Evolutionary conservation across 2,888 invertebrate species (phyloP), one percentile per base, ranked within the genome.

Genomic region (Resseliella maxima): DNA sequence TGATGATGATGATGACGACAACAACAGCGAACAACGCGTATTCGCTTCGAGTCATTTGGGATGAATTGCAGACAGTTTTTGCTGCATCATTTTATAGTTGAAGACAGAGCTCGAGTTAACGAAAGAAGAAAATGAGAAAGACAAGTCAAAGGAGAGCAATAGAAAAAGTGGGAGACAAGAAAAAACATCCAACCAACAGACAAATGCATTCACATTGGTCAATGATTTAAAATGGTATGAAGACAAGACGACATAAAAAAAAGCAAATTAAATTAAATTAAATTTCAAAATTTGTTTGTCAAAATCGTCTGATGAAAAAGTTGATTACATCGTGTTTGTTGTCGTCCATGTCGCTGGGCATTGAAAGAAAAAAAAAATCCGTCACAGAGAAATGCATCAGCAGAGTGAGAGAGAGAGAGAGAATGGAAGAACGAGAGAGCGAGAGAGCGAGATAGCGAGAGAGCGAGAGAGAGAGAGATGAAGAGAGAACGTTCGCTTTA

Each of bases 31-130:
- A 15, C 31, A 12, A 31, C 72, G 27, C 31, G 72, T 72, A n/a
- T 31, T 72, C 72, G 72, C 31, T 72, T 72, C 72, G 18, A 72
- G 72, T 72, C 72, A 72, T 72, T 72, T 72, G 72, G 31, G 72
- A 72, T 72, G 72, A 72, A 72, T 72, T 35, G 31, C 72, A 31
- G 35, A 31, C 72, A 72, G 59, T 59, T 72, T 72, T 72, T 72
- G 72, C 31, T 72, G 31, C 72, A 72, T 59, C 59, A 24, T 59
- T 59, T 59, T 10, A 59, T 59, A 24, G n/a, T 59, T 24, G 2
- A 50, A 50, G 21, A 18, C 41, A 41, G 41, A 41, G 6, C 5
- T 12, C 5, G 6, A 41, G 41, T 8, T 12, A 41, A 41, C 41
- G 12, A 41, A 41, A 41, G 41, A 41, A 12, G 41, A 41, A 8